Conservation (phyloP, 64 coral and sea anemone species). For the Hydrozoanthus tunicans region DNA sequence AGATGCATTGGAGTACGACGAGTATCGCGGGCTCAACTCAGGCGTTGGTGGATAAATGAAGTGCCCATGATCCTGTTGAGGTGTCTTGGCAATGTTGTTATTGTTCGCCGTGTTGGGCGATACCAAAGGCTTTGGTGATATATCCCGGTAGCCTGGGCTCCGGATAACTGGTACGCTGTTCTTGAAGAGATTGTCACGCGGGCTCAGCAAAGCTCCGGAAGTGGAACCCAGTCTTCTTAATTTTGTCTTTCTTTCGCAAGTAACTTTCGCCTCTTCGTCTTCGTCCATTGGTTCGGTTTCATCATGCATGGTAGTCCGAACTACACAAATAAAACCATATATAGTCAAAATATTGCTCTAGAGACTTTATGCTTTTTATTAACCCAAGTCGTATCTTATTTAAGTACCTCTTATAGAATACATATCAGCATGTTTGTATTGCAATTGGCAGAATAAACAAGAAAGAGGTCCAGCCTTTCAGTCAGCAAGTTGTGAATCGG, state of each 20-base stretch:
- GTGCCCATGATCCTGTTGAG: constrained; percentile 75
- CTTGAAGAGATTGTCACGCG: constrained; percentile 58
- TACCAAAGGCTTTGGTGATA: constrained; percentile 74
- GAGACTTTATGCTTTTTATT: background rate
- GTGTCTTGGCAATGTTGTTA: constrained; percentile 75
- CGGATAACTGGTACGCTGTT: constrained; percentile 58
- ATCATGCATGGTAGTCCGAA: constrained; percentile 39
- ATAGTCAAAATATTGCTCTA: background rate
- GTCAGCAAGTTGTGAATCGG: no score
- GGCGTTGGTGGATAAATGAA: constrained; percentile 84
- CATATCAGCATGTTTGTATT: no score
- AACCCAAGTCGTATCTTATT: background rate
- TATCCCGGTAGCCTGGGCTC: constrained; percentile 69
- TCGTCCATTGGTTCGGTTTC: constrained; percentile 69
- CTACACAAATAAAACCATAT: constrained; percentile 30
- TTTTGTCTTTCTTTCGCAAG: constrained; percentile 51
- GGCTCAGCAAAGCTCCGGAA: constrained; percentile 68
- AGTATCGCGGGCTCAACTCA: constrained; percentile 78
- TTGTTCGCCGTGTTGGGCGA: constrained; percentile 68
- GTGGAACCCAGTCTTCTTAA: constrained; percentile 61
- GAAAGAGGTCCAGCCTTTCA: no score
- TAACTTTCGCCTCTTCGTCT: constrained; percentile 20
- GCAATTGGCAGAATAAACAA: no score
- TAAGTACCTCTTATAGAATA: no score
- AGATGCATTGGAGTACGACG: constrained; percentile 39